A percentile compares a stretch with the other conserved stretches of the same genome.
Evolutionary conservation across 2,888 invertebrate genomes (phyloP).

Genomic region (Trachelus troglodyta): DNA sequence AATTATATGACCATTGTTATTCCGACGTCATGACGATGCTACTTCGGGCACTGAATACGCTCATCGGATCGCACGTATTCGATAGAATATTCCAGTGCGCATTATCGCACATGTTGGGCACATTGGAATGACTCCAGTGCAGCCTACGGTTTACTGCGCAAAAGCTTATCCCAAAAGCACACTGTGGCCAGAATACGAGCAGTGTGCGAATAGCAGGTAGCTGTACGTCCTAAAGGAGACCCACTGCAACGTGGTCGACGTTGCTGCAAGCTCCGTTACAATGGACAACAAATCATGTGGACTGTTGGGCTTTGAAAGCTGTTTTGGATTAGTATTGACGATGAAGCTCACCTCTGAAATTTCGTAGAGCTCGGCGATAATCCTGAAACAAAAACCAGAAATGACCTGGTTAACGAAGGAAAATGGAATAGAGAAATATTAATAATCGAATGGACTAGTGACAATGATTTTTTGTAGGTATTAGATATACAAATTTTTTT

Average conservation of each 20-base stretch:
- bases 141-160: background rate
- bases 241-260: background rate
- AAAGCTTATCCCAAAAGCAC: background rate
- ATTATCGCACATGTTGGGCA: background rate
- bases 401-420: background rate
- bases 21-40: no score
- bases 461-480: no score
- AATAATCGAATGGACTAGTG: background rate
- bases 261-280: background rate
- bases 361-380: constrained; percentile 48
- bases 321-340: constrained; percentile 15
- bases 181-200: background rate
- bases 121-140: background rate
- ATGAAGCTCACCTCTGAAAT: constrained; percentile 48
- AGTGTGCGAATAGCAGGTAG: background rate
- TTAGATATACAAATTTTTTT: no score
- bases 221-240: background rate
- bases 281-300: background rate
- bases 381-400: constrained; percentile 42
- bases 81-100: background rate
- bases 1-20: background rate
- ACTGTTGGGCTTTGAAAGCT: background rate
- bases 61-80: background rate
- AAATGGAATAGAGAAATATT: background rate
- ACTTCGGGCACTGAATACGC: background rate